Base-by-base conservation (phyloP, 2,113 vertebrate species). In the Cyanistes caeruleus region DNA sequence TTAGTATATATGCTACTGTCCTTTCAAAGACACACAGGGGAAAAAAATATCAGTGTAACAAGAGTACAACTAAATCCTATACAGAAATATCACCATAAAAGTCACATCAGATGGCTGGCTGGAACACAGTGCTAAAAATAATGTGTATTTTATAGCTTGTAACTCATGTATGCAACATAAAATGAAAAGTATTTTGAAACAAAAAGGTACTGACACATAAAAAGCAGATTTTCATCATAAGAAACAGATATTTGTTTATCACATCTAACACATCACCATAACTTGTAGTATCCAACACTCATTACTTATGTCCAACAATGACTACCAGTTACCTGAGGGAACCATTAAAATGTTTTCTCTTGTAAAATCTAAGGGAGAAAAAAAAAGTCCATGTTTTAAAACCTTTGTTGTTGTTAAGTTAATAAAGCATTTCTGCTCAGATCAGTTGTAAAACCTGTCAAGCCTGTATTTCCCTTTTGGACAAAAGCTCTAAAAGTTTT, bases 381-480 rank as follows among this genome's bases (percentile, higher is more conserved):
- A 5, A 25, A 24, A 28, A 27, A 48, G 49, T 15, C 46, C 2
- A 30, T 1, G 1, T 68, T 94, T 69, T 64, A 87, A 93, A 97
- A 70, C 12, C 18, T 33, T 56, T 95, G 37, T 41, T 94, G 31
- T 46, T 87, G 33, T 39, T 87, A 88, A 92, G 49, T 91, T 93
- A 95, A 83, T 91, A 86, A 96, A 94, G 72, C 24, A 80, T 93
- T 95, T 89, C 87, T 64, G 64, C 24, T 93, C 41, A 81, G 41
- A 52, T 8, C 53, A 72, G 75, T 62, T 93, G 64, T 95, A 84
- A 95, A 95, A 27, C 62, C 78, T 89, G 52, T 63, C 62, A 97
- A 94, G 70, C 70, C 46, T 94, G 4, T 59, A 85, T 84, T 94
- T 81, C 52, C 74, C 28, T 74, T 75, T 7, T 4, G 43, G 53